Evolutionary conservation across 2,797 vertebrate genomes (phyloP).

Genomic region (Platyrinchus mystaceus): DNA sequence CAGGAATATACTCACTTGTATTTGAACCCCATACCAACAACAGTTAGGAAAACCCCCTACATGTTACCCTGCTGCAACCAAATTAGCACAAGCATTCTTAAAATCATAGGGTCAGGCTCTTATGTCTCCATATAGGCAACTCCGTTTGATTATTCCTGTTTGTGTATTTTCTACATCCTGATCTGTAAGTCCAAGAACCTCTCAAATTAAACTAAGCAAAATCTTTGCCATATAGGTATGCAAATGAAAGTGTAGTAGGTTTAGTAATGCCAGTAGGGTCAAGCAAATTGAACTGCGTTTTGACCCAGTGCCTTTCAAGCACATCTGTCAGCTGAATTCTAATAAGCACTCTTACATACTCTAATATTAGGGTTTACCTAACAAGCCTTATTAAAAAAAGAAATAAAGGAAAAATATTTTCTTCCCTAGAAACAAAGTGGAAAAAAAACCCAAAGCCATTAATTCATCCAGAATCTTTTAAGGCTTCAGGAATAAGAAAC

Average conservation of each 20-base stretch:
- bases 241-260: not conserved
- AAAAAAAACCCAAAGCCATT: constrained; percentile 10
- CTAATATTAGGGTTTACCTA: not conserved
- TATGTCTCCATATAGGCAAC: not conserved
- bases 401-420: not conserved
- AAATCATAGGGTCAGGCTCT: not conserved
- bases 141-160: not conserved
- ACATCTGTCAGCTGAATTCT: not conserved
- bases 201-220: not conserved
- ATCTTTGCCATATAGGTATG: not conserved
- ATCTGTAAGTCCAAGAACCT: not conserved
- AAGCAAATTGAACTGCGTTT: not conserved
- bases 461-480: not conserved
- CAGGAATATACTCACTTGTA: not conserved
- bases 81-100: not conserved
- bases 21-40: not conserved
- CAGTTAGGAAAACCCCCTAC: not conserved
- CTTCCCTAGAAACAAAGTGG: not conserved
- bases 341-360: not conserved
- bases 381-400: not conserved
- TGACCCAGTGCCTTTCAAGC: not conserved
- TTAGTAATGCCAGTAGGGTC: not conserved
- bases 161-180: not conserved
- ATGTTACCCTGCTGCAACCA: not conserved
- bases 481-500: not conserved